These are phyloP conservation scores for Paradoxurus hermaphroditus DNA, from an alignment of 2,113 vertebrate genomes.

Conservation along the genomic window DNA sequence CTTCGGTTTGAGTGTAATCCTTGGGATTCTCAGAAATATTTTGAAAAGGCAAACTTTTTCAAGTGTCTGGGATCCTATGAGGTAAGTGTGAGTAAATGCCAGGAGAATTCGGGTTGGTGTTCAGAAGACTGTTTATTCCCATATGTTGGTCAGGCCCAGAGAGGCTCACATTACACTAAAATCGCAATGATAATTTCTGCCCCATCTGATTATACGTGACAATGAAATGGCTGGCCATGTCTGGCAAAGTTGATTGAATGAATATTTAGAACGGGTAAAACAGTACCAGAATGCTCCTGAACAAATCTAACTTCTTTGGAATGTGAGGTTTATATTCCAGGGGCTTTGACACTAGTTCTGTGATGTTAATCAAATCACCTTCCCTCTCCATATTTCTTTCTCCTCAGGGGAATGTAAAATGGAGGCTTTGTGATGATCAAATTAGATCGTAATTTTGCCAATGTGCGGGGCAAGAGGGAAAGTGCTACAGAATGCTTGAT, in stretches of 20 bases:
- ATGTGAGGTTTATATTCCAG: background rate
- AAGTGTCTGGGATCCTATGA: background rate
- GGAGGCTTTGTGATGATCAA: background rate
- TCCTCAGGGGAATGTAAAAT: background rate
- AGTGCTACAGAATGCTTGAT: background rate
- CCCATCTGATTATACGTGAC: background rate
- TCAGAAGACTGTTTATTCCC: background rate
- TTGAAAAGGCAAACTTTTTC: background rate
- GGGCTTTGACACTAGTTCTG: background rate
- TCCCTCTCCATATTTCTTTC: background rate
- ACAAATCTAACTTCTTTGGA: background rate
- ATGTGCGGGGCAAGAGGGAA: background rate
- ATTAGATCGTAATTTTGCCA: background rate
- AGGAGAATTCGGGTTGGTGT: background rate
- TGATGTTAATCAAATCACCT: background rate
- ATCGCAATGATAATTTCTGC: background rate
- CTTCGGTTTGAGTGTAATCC: background rate
- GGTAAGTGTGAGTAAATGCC: background rate
- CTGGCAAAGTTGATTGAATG: background rate
- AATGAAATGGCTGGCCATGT: background rate
- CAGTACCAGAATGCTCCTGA: background rate
- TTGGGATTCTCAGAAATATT: background rate
- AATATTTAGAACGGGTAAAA: background rate
- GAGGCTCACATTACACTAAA: background rate
- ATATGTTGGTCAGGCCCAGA: background rate